phyloP scores from a whole-genome alignment of 1,140 invertebrate genomes.

The Maconellicoccus hirsutus region DNA sequence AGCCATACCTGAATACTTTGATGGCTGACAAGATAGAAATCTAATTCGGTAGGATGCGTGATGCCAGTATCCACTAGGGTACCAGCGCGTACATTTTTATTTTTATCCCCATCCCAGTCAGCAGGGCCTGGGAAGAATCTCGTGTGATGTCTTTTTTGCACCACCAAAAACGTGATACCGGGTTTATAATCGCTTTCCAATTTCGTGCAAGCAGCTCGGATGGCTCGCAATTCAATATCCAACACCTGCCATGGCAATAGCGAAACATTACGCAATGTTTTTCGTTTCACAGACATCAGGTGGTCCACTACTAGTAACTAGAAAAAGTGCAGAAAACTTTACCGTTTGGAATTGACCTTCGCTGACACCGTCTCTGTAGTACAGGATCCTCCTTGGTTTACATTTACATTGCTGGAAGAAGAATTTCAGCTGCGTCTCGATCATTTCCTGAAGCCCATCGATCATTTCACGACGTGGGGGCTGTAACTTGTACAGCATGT shows the following conservation, averaged over 20 bases:
- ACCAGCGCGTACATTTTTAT: slow-evolving; percentile 65
- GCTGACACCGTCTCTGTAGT: slow-evolving; percentile 74
- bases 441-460: slow-evolving; percentile 56
- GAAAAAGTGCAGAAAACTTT: slow-evolving; percentile 37
- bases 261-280: neutral
- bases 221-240: slow-evolving; percentile 48
- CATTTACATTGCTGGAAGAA: slow-evolving; percentile 39
- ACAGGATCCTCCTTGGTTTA: slow-evolving; percentile 51
- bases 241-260: slow-evolving; percentile 35
- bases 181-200: slow-evolving; percentile 44
- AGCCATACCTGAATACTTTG: slow-evolving; percentile 48
- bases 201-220: slow-evolving; percentile 49
- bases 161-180: slow-evolving; percentile 66
- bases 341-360: slow-evolving; percentile 76
- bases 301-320: neutral
- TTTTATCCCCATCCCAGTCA: slow-evolving; percentile 39
- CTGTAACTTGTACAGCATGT: slow-evolving; percentile 56
- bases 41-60: slow-evolving; percentile 64
- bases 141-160: slow-evolving; percentile 85
- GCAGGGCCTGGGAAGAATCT: slow-evolving; percentile 46
- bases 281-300: neutral
- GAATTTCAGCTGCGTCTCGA: slow-evolving; percentile 42
- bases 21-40: slow-evolving; percentile 73
- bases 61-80: slow-evolving; percentile 72
- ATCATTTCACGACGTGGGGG: slow-evolving; percentile 56